phyloP scores from a whole-genome alignment of 2,888 invertebrate genomes.

The Escarpia spicata region DNA sequence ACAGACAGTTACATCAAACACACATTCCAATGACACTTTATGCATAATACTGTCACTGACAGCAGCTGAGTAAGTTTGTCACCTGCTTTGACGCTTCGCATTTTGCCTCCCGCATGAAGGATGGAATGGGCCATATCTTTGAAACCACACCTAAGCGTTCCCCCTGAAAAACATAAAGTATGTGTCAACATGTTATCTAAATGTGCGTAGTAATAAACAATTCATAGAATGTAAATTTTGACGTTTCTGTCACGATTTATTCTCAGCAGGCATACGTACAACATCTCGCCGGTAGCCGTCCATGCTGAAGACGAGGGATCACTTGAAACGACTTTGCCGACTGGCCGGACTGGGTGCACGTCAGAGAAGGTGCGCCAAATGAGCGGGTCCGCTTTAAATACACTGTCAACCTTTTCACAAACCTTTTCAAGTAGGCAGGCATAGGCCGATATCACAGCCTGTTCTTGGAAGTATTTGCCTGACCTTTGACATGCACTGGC shows the following conservation, averaged over 20 bases:
- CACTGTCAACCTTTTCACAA: too few species aligned
- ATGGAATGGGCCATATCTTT: slow-evolving; percentile 33
- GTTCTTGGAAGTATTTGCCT: too few species aligned
- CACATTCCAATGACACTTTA: not conserved
- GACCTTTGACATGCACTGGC: too few species aligned
- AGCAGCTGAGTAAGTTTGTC: slow-evolving; percentile 18
- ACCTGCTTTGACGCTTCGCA: slow-evolving; percentile 29
- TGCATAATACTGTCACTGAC: not conserved
- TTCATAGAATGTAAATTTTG: not conserved
- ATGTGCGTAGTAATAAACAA: not conserved
- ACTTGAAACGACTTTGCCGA: not conserved
- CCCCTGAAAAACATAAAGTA: slow-evolving; percentile 27
- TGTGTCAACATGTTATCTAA: slow-evolving; percentile 17
- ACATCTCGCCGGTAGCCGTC: slow-evolving; percentile 23
- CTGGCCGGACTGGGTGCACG: not conserved
- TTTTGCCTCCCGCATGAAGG: slow-evolving; percentile 24
- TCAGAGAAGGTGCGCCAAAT: not conserved
- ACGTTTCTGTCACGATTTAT: not conserved
- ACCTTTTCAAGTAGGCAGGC: too few species aligned
- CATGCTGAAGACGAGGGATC: slow-evolving; percentile 31
- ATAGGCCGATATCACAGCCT: too few species aligned
- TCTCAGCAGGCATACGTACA: not conserved
- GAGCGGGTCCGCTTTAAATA: not conserved
- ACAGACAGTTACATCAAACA: not conserved
- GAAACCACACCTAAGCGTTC: slow-evolving; percentile 24